Evolutionary conservation across 2,113 vertebrate species (phyloP), one percentile per base, ranked within the genome.

Genomic region (Prionailurus bengalensis): DNA sequence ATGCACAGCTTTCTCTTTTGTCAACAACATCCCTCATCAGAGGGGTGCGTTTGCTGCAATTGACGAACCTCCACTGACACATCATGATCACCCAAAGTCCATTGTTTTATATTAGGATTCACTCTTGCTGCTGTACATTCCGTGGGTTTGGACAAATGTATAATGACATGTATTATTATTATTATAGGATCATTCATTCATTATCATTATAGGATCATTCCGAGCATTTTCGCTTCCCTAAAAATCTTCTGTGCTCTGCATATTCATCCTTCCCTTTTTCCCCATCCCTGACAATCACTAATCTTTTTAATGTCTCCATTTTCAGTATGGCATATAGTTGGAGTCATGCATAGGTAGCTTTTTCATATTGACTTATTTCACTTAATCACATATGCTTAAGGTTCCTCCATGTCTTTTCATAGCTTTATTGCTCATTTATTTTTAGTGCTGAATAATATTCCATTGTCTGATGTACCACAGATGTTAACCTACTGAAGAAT

Each of bases 361-460:
- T 87, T 94, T 89, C 17, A 31, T 51, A 63, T 17, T 81, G 84
- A 13, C 74, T 88, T 81, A 84, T 94, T 65, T 71, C 58, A 93
- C 27, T 85, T 78, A 86, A 3, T 78, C 42, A 53, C 55, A 93
- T 36, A 17, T 7, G n/a, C 31, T 78, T 80, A 61, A n/a, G 63
- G 14, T 80, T 88, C 42, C 58, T 13, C 42, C 15, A 23, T 80
- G 12, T 42, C 36, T 81, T 80, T 94, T 87, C 15, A 31, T 48
- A 45, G 48, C 27, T 48, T 36, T 19, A 79, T 58, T 68, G 36
- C 9, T 86, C 10, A 76, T 45, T 63, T 74, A 4, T 63, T 68
- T 63, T 80, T 45, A 45, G 19, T 27, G 36, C 19, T 70, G 36
- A 68, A 53, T 91, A 53, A 13, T 53, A 65, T 87, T 79, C 39